Percentiles rank a stretch among this genome's conserved stretches.
Conservation (phyloP, 2,113 vertebrate species). For the Gorilla gorilla region DNA sequence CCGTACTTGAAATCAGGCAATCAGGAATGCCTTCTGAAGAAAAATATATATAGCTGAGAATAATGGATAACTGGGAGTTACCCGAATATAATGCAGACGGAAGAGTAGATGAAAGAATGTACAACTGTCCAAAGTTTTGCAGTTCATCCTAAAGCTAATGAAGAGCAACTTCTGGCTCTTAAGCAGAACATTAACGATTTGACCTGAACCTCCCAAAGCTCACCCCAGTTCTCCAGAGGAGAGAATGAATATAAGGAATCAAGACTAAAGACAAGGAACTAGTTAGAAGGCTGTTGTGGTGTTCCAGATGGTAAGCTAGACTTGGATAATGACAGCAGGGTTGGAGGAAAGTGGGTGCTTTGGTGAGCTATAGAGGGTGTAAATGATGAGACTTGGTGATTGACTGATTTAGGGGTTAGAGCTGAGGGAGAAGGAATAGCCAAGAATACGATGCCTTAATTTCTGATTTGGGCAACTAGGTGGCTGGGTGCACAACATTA, state of each 20-base stretch:
- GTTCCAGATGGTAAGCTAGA: not conserved
- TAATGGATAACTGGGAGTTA: not conserved
- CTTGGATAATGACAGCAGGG: not conserved
- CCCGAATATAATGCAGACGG: fast-evolving
- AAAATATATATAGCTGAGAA: not conserved
- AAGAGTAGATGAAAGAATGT: not conserved
- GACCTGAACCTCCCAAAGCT: not conserved
- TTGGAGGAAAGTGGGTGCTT: not conserved
- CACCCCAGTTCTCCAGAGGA: not conserved
- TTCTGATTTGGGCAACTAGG: not conserved
- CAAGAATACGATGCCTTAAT: not conserved
- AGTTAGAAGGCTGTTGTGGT: not conserved
- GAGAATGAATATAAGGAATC: not conserved
- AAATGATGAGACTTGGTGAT: not conserved
- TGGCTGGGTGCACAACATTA: not conserved
- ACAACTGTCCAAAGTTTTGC: not conserved
- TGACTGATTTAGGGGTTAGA: not conserved
- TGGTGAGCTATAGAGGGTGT: not conserved
- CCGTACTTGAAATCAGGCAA: not conserved
- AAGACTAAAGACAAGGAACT: not conserved
- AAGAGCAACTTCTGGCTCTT: not conserved
- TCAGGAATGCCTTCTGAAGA: not conserved
- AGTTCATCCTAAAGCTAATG: not conserved
- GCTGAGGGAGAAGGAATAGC: not conserved
- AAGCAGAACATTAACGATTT: not conserved